Evolutionary conservation across 1,140 invertebrate species (phyloP).

Genomic region (Hylaeus volcanicus): DNA sequence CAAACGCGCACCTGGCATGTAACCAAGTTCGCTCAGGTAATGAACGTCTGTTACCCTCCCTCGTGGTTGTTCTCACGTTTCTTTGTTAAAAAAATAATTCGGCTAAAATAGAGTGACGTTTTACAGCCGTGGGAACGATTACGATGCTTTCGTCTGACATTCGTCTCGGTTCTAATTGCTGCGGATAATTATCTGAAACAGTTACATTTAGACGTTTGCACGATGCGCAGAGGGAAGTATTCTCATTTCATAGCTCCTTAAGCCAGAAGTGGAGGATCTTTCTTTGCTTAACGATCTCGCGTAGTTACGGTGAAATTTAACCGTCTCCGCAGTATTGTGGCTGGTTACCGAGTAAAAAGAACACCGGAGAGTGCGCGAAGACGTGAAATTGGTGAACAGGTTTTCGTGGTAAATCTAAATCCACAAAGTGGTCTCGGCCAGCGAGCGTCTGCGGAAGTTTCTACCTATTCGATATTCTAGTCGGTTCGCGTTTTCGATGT

Average conservation of each 20-base stretch:
- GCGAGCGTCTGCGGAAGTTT: neutral
- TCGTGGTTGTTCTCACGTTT: neutral
- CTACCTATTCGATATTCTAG: slow-evolving; percentile 17
- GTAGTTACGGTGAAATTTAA: slow-evolving; percentile 34
- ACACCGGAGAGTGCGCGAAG: neutral
- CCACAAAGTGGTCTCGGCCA: neutral
- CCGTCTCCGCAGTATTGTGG: neutral
- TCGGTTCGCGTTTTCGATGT: neutral
- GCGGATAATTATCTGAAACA: slow-evolving; percentile 52
- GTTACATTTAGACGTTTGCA: slow-evolving; percentile 38
- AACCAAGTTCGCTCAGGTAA: neutral
- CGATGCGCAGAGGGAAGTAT: slow-evolving; percentile 8
- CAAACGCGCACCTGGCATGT: neutral
- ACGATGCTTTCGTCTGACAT: neutral
- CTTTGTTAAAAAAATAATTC: slow-evolving; percentile 17
- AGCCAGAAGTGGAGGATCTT: slow-evolving; percentile 24
- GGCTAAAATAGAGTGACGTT: neutral
- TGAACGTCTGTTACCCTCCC: neutral
- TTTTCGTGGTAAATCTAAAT: slow-evolving; percentile 29
- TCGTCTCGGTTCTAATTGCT: slow-evolving; percentile 26
- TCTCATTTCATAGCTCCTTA: slow-evolving; percentile 46
- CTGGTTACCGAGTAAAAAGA: neutral
- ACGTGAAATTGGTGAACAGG: slow-evolving; percentile 40
- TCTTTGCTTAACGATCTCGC: slow-evolving; percentile 41
- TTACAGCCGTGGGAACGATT: neutral